Evolutionary conservation across 2,888 invertebrate genomes (phyloP), one percentile per base, ranked within the genome.

Genomic region (Lamellibrachia columna): DNA sequence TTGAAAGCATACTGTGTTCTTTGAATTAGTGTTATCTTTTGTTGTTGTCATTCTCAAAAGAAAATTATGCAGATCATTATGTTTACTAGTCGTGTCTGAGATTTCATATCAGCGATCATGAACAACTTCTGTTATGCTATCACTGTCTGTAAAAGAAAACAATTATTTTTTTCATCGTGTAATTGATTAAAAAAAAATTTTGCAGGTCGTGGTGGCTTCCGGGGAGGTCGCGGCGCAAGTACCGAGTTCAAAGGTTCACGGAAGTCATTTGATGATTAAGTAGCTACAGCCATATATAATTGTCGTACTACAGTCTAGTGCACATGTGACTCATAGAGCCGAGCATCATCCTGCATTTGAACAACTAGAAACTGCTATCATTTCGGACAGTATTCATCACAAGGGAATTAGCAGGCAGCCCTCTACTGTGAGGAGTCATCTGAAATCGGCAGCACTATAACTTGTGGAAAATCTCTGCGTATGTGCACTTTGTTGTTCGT

Each of bases 201-300:
- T 15, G 22, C 75, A 75, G 75, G 75, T 75, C 75, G 75, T 11
- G 75, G 53, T 91, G 91, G 52, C 11, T 91, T 91, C 53, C 52
- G 52, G 22, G 91, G 52, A 11, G 53, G 91, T 11, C 52, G 91
- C 11, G 91, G 91, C 22, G 91, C 28, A 40, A 40, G 11, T n/a
- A 52, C 52, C n/a, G 91, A 91, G 53, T 91, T 91, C 91, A 91
- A 91, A 53, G 91, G 91, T n/a, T 52, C 91, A 2, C 52, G 91
- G 22, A 91, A 91, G 53, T 91, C 91, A 1, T 91, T 91, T 91
- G 91, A 53, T 40, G 91, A 91, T 91, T 52, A 91, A 52, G 75
- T 75, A 75, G 75, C 75, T 75, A 22, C 75, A 75, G 75, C 75
- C 75, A 75, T 75, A 22, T 22, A 6, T 75, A 15, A 15, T 75